These are phyloP conservation scores for Verasper variegatus DNA, from an alignment of 2,113 vertebrate genomes.

Conservation along the genomic window DNA sequence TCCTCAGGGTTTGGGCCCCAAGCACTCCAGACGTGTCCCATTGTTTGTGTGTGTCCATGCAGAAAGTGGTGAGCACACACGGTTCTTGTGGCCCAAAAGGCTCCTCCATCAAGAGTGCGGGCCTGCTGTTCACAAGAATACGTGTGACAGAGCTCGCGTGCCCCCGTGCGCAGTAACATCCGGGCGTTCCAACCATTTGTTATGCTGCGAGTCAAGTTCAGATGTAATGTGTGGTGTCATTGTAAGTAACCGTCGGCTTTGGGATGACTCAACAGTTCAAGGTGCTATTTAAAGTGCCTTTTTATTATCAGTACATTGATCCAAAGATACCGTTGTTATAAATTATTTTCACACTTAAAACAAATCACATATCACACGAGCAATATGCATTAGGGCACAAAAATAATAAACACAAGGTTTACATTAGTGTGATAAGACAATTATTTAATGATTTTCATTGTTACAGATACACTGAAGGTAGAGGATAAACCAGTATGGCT, in stretches of 20 bases:
- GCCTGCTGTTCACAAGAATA: slow-evolving; percentile 74
- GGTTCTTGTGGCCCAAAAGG: slow-evolving; percentile 62
- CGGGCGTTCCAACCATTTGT: slow-evolving; percentile 29
- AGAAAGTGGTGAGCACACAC: slow-evolving; percentile 76
- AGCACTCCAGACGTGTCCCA: slow-evolving; percentile 76
- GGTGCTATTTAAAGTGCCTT: not conserved
- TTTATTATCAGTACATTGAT: not conserved
- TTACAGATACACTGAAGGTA: slow-evolving; percentile 13
- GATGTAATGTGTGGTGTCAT: slow-evolving; percentile 43
- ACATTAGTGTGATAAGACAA: not conserved
- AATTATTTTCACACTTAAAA: not conserved
- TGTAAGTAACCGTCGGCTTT: slow-evolving; percentile 33
- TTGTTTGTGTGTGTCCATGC: slow-evolving; percentile 82
- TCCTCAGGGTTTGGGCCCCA: slow-evolving; percentile 73
- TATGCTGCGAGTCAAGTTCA: slow-evolving; percentile 18
- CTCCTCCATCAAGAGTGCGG: slow-evolving; percentile 63
- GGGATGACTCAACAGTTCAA: slow-evolving; percentile 20
- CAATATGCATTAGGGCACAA: not conserved
- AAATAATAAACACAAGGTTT: not conserved
- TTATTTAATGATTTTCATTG: not conserved
- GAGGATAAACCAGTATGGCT: slow-evolving; percentile 22
- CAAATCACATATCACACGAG: not conserved
- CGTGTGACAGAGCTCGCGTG: slow-evolving; percentile 69
- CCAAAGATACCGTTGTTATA: not conserved
- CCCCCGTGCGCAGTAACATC: slow-evolving; percentile 42